Percentiles rank a stretch among this genome's conserved stretches.
Evolutionary conservation across 23 tunicate genomes (phyloP).

Genomic region (Trididemnum miniatum): DNA sequence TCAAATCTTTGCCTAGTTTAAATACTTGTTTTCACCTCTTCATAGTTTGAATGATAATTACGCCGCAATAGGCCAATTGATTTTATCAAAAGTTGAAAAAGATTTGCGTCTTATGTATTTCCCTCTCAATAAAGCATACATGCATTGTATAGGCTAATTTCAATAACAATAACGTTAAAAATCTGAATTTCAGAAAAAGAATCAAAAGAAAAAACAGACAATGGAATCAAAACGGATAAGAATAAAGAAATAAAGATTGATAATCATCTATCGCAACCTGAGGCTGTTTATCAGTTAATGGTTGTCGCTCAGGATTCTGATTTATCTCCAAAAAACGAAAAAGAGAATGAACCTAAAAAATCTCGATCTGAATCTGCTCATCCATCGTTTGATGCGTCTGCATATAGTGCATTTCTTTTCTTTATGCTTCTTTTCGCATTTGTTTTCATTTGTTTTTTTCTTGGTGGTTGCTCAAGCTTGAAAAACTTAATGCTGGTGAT

Average conservation of each 20-base stretch:
- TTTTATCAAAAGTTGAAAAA: neutral
- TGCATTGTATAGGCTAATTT: no score
- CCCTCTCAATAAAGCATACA: no score
- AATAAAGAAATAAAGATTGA: neutral
- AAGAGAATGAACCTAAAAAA: neutral
- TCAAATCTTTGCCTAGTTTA: no score
- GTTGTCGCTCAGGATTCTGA: neutral
- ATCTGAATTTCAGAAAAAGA: no score
- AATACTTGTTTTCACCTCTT: no score
- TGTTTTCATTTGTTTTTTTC: neutral
- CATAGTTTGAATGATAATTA: no score
- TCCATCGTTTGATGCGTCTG: neutral
- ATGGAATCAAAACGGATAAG: no score
- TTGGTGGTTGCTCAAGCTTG: conserved; percentile 9
- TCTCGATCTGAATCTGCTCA: neutral
- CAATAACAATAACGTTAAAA: no score
- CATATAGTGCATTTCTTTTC: conserved; percentile 6
- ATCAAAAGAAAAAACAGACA: no score
- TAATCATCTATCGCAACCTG: neutral
- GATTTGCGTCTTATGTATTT: no score
- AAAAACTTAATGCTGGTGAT: neutral
- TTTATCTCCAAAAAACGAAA: neutral
- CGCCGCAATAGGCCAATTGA: no score
- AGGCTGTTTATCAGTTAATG: neutral
- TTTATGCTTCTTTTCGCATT: neutral